Evolutionary conservation across 2,888 invertebrate species (phyloP).

Genomic region (Drosophila mercatorum): DNA sequence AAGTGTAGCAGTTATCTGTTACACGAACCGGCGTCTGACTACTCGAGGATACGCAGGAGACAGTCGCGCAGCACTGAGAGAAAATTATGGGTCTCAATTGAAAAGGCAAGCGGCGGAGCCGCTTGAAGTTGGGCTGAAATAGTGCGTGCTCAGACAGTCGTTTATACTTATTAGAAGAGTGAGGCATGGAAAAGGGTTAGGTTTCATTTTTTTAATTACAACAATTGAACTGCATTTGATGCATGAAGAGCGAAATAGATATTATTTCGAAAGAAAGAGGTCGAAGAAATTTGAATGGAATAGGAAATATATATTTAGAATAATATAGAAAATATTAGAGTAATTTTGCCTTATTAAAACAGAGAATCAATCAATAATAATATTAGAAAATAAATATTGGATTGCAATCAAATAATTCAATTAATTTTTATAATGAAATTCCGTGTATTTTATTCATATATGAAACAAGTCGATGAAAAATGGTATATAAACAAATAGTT

Average conservation of each 20-base stretch:
- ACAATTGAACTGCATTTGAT: neutral
- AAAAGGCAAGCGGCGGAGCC: no score
- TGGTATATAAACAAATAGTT: no score
- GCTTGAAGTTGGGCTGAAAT: neutral
- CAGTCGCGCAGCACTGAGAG: conserved; percentile 41
- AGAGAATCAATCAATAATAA: no score
- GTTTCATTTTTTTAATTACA: neutral
- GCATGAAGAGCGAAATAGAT: neutral
- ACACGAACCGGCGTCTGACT: conserved; percentile 41
- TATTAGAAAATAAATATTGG: no score
- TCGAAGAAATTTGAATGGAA: neutral
- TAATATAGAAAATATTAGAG: no score
- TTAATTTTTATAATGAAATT: no score
- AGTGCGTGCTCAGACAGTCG: neutral
- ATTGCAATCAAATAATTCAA: no score
- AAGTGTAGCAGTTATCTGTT: conserved; percentile 79
- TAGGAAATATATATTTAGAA: no score
- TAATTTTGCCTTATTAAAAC: no score
- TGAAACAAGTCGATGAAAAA: no score
- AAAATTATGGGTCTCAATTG: conserved; percentile 32
- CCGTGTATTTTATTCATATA: no score
- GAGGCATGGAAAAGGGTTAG: neutral
- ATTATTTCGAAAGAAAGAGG: no score
- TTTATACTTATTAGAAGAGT: neutral
- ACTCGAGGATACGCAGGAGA: conserved; percentile 44